Evolutionary conservation across 2,797 vertebrate species (phyloP).

Genomic region (Coreius guichenoti): DNA sequence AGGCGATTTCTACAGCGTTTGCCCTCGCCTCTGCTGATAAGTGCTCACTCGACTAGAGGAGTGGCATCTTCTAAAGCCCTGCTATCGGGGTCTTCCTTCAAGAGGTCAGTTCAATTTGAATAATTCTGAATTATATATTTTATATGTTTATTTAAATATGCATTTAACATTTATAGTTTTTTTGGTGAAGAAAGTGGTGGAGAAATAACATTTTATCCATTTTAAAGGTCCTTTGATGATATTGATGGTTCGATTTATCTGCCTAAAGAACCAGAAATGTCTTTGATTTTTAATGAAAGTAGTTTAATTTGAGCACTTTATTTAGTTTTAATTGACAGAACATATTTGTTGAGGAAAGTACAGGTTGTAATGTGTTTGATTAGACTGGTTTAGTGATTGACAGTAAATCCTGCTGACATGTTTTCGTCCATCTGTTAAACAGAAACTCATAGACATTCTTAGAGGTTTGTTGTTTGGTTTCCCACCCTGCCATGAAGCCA

Average conservation of each 20-base stretch:
- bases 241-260: background rate
- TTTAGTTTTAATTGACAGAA: background rate
- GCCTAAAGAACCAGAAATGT: background rate
- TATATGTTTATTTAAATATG: background rate
- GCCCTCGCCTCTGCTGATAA: too few species aligned
- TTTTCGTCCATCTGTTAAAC: background rate
- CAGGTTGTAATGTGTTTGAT: background rate
- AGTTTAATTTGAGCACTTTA: background rate
- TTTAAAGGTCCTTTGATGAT: background rate
- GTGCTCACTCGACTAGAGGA: too few species aligned
- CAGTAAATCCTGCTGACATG: background rate
- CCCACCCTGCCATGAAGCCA: constrained; percentile 5
- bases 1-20: too few species aligned
- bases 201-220: background rate
- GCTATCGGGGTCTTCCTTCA: background rate
- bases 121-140: background rate
- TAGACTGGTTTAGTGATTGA: background rate
- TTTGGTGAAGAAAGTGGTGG: background rate
- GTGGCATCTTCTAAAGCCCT: too few species aligned
- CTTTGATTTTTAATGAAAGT: background rate
- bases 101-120: background rate
- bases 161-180: background rate
- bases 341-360: background rate
- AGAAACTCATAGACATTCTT: background rate
- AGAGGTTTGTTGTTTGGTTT: background rate